Base-by-base conservation (phyloP, 2,113 vertebrate genomes). In the Phoxinus phoxinus region DNA sequence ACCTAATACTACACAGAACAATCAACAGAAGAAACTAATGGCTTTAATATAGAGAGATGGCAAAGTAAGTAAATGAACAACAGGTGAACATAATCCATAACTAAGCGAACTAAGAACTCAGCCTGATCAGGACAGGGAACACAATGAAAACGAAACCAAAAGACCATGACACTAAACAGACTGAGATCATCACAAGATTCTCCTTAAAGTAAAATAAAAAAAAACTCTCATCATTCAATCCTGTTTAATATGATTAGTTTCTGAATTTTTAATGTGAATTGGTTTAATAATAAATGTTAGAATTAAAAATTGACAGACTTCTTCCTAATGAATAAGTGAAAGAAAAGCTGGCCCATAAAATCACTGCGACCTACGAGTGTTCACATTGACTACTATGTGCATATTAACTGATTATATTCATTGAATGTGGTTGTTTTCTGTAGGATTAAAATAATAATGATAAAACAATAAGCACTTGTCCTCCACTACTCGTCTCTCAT, bases 231-330 rank as follows among this genome's bases (percentile, higher is more conserved):
- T 87, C 76, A 88, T 81, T 88, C 84, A 65, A 76, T 90, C 76
- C 82, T 74, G 85, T 88, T 91, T 74, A 91, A 92, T 90, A 91
- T 85, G 90, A 94, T 94, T 92, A 91, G 89, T 88, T 87, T 19
- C 89, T 94, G 80, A 93, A 94, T 91, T 89, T 92, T 94, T 94
- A 65, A 92, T 93, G 69, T 85, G 73, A 69, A 89, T 91, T 87
- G 73, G 83, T 86, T 94, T 91, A 93, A 94, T 95, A 95, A 95
- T 95, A 89, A 91, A 95, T 94, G 88, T 35, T 44, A 72, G 44
- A 74, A 92, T 93, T 92, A 93, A 93, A 94, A 91, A 93, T 92
- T 71, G 27, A 92, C 92, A 91, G 81, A 89, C 89, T 92, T 93
- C 88, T 86, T 86, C 77, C 76, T 87, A 88, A 91, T 92, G 84